These are phyloP conservation scores for Homarus gammarus DNA, from an alignment of 2,888 invertebrate genomes.

Conservation along the genomic window DNA sequence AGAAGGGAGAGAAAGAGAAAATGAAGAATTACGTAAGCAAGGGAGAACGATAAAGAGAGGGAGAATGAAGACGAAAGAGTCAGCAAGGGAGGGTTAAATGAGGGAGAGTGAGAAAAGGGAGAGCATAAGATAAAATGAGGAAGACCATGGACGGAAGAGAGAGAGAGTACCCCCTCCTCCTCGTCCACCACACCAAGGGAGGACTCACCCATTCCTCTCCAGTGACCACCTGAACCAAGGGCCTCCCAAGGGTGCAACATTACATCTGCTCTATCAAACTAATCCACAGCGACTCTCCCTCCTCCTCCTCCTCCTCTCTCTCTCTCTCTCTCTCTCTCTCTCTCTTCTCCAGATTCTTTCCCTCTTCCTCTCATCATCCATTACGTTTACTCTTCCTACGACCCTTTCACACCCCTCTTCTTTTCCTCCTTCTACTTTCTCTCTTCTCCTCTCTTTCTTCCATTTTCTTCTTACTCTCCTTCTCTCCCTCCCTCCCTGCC, in stretches of 20 bases:
- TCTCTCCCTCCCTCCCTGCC: constrained; percentile 17
- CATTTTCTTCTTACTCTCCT: neutral
- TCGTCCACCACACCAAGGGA: neutral
- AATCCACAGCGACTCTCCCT: constrained; percentile 4
- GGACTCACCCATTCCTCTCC: neutral
- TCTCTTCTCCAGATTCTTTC: neutral
- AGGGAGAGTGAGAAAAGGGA: neutral
- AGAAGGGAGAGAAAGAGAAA: neutral
- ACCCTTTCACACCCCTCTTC: neutral
- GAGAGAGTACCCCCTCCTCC: neutral
- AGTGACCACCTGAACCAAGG: constrained; percentile 5
- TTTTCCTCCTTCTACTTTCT: constrained; percentile 13
- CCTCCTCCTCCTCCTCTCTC: constrained; percentile 11
- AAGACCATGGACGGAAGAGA: neutral
- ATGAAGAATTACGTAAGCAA: neutral
- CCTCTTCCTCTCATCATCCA: constrained; percentile 12
- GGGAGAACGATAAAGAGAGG: constrained; percentile 9
- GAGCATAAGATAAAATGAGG: neutral
- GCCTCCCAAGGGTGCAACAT: neutral
- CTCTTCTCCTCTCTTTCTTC: constrained; percentile 12
- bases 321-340: constrained; percentile 33
- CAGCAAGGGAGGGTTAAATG: neutral
- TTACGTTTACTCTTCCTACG: constrained; percentile 19
- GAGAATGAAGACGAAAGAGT: neutral
- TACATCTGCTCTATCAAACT: constrained; percentile 28